These are phyloP conservation scores for Amorpha juglandis DNA, from an alignment of 2,888 invertebrate species.

Conservation along the genomic window DNA sequence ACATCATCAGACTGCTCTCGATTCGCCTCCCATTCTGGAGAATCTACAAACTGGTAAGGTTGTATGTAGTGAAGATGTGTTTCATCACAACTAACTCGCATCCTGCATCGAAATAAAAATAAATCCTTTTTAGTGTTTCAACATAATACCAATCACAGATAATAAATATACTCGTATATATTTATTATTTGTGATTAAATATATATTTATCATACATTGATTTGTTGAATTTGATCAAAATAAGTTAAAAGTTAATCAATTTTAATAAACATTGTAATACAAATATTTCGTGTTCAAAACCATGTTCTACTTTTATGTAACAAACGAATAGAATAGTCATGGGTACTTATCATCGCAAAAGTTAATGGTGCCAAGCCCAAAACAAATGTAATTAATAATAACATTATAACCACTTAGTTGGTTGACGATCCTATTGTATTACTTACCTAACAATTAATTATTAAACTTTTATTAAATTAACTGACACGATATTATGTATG, in stretches of 20 bases:
- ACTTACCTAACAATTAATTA: not conserved
- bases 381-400: slow-evolving; percentile 35
- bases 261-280: not conserved
- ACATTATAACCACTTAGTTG: slow-evolving; percentile 10
- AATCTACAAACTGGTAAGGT: slow-evolving; percentile 93
- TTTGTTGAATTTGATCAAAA: not conserved
- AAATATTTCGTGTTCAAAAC: not conserved
- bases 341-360: not conserved
- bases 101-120: slow-evolving; percentile 72
- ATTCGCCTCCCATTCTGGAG: slow-evolving; percentile 95
- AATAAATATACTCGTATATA: too few relatives aligned
- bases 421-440: not conserved
- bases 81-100: slow-evolving; percentile 92
- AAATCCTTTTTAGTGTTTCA: not conserved
- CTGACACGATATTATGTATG: too few relatives aligned
- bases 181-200: too few relatives aligned
- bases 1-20: slow-evolving; percentile 90
- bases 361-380: slow-evolving; percentile 42
- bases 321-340: slow-evolving; percentile 1
- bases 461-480: too few relatives aligned
- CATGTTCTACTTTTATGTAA: not conserved
- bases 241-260: not conserved
- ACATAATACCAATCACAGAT: not conserved
- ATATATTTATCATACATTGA: too few relatives aligned
- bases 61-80: slow-evolving; percentile 92